phyloP scores from a whole-genome alignment of 1,140 invertebrate genomes.

The Alviniconcha marisindica region DNA sequence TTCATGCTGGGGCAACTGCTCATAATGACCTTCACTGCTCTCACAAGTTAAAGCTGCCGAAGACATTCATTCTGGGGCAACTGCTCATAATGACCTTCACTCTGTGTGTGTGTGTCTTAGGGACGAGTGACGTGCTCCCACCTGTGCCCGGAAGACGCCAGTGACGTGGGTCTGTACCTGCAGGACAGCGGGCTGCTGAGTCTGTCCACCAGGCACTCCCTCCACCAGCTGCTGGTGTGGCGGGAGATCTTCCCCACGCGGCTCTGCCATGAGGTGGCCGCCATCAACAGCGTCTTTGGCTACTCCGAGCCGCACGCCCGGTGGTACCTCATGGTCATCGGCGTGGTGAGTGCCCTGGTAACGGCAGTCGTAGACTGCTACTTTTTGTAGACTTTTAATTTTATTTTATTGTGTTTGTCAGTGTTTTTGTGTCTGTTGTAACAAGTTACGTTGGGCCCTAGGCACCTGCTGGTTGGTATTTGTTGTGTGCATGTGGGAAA shows the following conservation, averaged over 20 bases:
- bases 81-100: no score
- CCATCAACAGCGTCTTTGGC: constrained; percentile 57
- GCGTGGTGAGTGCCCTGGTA: constrained; percentile 64
- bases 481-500: no score
- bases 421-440: no score
- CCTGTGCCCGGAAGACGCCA: constrained; percentile 68
- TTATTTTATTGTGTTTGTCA: no score
- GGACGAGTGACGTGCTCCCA: constrained; percentile 75
- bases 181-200: constrained; percentile 70
- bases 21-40: no score
- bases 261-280: constrained; percentile 55
- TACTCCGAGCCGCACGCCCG: constrained; percentile 67
- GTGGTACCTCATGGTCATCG: constrained; percentile 70
- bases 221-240: constrained; percentile 75
- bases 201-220: constrained; percentile 62
- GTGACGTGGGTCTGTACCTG: constrained; percentile 69
- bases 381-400: no score
- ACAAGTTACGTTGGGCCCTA: no score
- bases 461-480: no score
- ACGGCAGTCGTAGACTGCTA: no score
- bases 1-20: not conserved
- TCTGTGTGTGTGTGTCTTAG: constrained; percentile 49
- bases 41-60: no score
- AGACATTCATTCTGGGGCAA: no score
- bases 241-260: constrained; percentile 72